Evolutionary conservation across 2,113 vertebrate genomes (phyloP).

Genomic region (Neodontobutis hainanensis): DNA sequence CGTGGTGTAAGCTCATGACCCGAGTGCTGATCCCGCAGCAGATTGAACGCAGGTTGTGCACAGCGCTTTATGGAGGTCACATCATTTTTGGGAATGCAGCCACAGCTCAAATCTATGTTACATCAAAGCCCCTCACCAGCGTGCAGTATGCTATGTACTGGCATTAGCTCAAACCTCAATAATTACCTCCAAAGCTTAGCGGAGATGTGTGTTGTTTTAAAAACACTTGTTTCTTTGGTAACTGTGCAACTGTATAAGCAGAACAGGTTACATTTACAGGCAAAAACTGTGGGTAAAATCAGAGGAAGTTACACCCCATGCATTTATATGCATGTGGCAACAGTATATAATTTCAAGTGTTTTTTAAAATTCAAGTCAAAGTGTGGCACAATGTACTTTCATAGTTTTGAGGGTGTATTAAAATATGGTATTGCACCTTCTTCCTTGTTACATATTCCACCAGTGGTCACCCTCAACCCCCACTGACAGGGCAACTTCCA

Average conservation of each 20-base stretch:
- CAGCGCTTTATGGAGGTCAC: conserved; percentile 43
- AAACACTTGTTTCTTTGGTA: conserved; percentile 64
- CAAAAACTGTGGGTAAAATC: conserved; percentile 36
- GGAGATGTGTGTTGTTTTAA: conserved; percentile 47
- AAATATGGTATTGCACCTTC: too few relatives aligned
- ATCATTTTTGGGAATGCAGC: conserved; percentile 47
- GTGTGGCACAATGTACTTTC: too few relatives aligned
- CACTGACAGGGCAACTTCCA: too few relatives aligned
- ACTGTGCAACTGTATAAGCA: conserved; percentile 35
- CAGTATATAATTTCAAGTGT: too few relatives aligned
- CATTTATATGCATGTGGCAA: neutral
- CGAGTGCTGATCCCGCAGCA: conserved; percentile 26
- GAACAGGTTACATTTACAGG: conserved; percentile 24
- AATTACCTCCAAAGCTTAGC: conserved; percentile 48
- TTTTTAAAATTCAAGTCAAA: too few relatives aligned
- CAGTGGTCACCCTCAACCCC: too few relatives aligned
- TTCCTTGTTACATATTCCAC: too few relatives aligned
- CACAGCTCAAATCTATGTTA: conserved; percentile 29
- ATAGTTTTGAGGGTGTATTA: too few relatives aligned
- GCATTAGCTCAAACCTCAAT: conserved; percentile 49
- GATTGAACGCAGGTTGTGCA: conserved; percentile 39
- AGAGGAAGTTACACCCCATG: conserved; percentile 29
- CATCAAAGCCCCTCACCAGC: conserved; percentile 57
- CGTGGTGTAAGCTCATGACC: conserved; percentile 23
- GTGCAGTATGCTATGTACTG: conserved; percentile 35